Evolutionary conservation across 2,888 invertebrate species (phyloP).

Genomic region (Agonum fuliginosum): DNA sequence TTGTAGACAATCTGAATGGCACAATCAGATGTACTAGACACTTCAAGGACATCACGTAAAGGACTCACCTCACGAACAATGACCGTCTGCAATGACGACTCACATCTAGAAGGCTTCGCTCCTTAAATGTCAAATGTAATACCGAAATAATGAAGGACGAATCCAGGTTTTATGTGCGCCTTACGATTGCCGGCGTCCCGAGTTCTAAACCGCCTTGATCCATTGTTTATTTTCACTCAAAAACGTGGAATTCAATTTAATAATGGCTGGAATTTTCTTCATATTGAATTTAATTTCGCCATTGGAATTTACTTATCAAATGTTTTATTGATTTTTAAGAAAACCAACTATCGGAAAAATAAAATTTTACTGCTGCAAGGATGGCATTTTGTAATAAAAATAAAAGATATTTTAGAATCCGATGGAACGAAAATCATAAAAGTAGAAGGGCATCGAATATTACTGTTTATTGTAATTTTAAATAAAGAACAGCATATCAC

Average conservation of each 20-base stretch:
- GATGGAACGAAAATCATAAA: not conserved
- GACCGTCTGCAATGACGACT: not conserved
- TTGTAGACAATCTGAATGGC: too few species aligned
- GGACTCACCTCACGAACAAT: constrained; percentile 21
- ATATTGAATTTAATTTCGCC: constrained; percentile 26
- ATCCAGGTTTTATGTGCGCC: constrained; percentile 16
- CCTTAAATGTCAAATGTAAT: constrained; percentile 19
- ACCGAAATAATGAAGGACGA: constrained; percentile 16
- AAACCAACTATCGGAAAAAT: not conserved
- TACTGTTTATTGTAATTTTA: too few species aligned
- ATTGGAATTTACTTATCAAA: constrained; percentile 30
- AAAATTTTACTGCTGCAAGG: not conserved
- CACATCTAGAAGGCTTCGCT: not conserved
- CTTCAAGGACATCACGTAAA: not conserved
- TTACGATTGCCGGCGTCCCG: not conserved
- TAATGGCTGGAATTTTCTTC: constrained; percentile 30
- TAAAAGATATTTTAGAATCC: too few species aligned
- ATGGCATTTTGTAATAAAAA: too few species aligned
- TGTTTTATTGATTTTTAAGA: constrained; percentile 9
- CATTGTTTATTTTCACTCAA: constrained; percentile 32
- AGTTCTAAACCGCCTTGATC: not conserved
- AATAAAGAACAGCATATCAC: too few species aligned
- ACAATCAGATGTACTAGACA: not conserved
- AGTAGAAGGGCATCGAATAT: not conserved
- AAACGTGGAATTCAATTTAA: constrained; percentile 8